These are phyloP conservation scores for Scomber scombrus DNA, from an alignment of 2,113 vertebrate species.

Conservation along the genomic window DNA sequence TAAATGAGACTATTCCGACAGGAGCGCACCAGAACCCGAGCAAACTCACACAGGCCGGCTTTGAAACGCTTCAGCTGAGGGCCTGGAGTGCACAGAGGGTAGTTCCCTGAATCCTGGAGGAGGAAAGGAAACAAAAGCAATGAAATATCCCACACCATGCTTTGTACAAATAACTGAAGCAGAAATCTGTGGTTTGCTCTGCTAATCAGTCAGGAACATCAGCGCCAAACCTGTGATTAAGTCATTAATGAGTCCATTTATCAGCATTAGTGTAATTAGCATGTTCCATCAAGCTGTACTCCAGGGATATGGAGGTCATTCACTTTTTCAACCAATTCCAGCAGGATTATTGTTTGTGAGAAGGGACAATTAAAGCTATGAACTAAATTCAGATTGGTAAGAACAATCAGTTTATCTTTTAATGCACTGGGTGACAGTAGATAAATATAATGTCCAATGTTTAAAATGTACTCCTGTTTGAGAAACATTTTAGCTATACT, in stretches of 20 bases:
- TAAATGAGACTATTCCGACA: slow-evolving; percentile 88
- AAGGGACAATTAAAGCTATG: neutral
- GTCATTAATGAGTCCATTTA: slow-evolving; percentile 55
- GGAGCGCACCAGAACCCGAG: slow-evolving; percentile 81
- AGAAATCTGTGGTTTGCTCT: slow-evolving; percentile 3
- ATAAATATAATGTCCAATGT: no score
- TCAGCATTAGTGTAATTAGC: slow-evolving; percentile 60
- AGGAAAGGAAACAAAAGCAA: slow-evolving; percentile 7
- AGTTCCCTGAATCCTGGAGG: slow-evolving; percentile 85
- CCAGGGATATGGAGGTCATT: slow-evolving; percentile 30
- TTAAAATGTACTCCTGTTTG: no score
- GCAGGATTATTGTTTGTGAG: slow-evolving; percentile 29
- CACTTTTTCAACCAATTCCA: slow-evolving; percentile 34
- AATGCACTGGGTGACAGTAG: no score
- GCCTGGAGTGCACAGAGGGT: slow-evolving; percentile 85
- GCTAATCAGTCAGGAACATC: slow-evolving; percentile 42
- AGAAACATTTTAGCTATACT: no score
- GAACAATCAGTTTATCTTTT: neutral
- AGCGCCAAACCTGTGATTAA: slow-evolving; percentile 48
- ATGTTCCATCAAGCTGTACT: slow-evolving; percentile 30
- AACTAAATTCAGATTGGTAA: slow-evolving; percentile 16
- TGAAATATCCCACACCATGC: neutral
- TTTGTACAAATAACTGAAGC: neutral
- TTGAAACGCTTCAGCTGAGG: slow-evolving; percentile 85
- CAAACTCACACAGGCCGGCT: slow-evolving; percentile 85